Conservation (phyloP, 2,797 vertebrate genomes). For the Triplophysa yarkandensis region DNA sequence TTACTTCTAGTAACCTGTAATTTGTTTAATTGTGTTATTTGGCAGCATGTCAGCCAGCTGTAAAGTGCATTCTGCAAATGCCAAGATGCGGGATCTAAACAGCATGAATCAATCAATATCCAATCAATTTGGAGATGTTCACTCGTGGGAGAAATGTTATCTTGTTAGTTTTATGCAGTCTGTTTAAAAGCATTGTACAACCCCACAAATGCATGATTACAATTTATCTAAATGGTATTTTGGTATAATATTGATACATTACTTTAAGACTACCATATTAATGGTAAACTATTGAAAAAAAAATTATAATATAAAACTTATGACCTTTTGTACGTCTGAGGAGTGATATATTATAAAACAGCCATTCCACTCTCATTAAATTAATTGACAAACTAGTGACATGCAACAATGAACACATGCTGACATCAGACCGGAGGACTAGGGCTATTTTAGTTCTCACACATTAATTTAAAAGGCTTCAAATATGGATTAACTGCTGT, state of each 20-base stretch:
- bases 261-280: neutral
- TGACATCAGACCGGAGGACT: slow-evolving; percentile 14
- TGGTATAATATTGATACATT: too few species aligned
- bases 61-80: slow-evolving; percentile 4
- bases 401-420: slow-evolving; percentile 37
- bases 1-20: slow-evolving; percentile 15
- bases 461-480: neutral
- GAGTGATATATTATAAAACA: slow-evolving; percentile 25
- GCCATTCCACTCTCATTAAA: slow-evolving; percentile 25
- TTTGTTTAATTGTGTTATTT: slow-evolving; percentile 30
- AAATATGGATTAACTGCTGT: slow-evolving; percentile 10
- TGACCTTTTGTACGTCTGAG: neutral
- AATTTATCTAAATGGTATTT: neutral
- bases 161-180: neutral
- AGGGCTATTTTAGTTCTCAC: neutral
- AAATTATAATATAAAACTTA: neutral
- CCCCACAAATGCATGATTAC: neutral
- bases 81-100: slow-evolving; percentile 7
- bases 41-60: neutral
- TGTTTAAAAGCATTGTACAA: neutral
- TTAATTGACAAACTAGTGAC: slow-evolving; percentile 34
- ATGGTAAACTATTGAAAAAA: neutral
- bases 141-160: neutral
- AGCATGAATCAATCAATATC: slow-evolving; percentile 3
- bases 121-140: neutral